Evolutionary conservation across 2,888 invertebrate genomes (phyloP).

Genomic region (Brassicogethes aeneus): DNA sequence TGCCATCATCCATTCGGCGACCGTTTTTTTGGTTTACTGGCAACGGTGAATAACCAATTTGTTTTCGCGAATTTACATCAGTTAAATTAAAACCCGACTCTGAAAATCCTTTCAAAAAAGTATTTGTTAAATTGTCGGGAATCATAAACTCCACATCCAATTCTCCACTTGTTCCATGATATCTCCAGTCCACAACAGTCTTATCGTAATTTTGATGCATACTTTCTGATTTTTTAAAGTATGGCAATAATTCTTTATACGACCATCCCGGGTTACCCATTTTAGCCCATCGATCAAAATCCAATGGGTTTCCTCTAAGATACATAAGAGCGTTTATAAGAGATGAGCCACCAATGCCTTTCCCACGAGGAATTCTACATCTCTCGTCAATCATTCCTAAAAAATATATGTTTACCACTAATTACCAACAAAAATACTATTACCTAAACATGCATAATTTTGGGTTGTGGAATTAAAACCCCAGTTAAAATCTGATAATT

Average conservation of each 20-base stretch:
- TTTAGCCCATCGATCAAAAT: conserved; percentile 42
- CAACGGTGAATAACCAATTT: conserved; percentile 54
- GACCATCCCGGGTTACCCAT: conserved; percentile 39
- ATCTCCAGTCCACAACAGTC: conserved; percentile 2
- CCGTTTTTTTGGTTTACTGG: conserved; percentile 61
- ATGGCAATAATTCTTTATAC: conserved; percentile 47
- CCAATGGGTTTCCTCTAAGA: conserved; percentile 39
- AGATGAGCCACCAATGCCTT: conserved; percentile 44
- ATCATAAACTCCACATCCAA: conserved; percentile 4
- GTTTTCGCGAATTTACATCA: conserved; percentile 56
- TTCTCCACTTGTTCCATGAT: conserved; percentile 5
- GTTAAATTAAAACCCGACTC: conserved; percentile 58
- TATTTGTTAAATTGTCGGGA: conserved; percentile 13
- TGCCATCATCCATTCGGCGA: conserved; percentile 62
- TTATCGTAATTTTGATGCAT: conserved; percentile 1
- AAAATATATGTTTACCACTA: too few relatives aligned
- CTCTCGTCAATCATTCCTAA: conserved; percentile 22
- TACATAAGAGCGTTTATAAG: conserved; percentile 45
- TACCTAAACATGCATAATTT: conserved; percentile 50
- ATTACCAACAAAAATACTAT: background rate
- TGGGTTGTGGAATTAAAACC: conserved; percentile 60
- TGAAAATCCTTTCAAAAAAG: conserved; percentile 54
- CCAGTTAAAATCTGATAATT: conserved; percentile 59
- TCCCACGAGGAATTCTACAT: conserved; percentile 40
- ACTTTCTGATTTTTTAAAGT: conserved; percentile 33